Evolutionary conservation across 2,888 invertebrate species (phyloP), one percentile per base, ranked within the genome.

Genomic region (Hypolimnas misippus): DNA sequence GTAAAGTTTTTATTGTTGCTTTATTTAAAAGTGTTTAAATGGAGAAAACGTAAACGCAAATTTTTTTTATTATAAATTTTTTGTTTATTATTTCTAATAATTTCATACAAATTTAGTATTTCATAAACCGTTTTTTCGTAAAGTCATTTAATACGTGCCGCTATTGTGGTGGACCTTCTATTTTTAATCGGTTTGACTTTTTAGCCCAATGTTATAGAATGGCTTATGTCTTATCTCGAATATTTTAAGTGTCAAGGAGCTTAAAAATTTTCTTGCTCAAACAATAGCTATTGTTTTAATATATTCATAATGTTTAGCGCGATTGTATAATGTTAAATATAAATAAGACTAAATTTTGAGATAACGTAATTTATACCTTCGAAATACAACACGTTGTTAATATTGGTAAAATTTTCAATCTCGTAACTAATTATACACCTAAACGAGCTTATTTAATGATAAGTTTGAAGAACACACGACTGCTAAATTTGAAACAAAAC

Each of bases 81-180:
- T n/a, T n/a, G n/a, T n/a, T n/a, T 55, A 31, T 12, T 12, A 3
- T 29, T 21, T 6, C 17, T 21, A 3, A 19, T 10, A 14, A 56
- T 10, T 51, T 51, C 19, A 5, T 46, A 14, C n/a, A 14, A 14
- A 19, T 10, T 35, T 31, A 12, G 14, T 12, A 40, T 58, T 58
- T 58, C 29, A 51, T 52, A 42, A 59, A 53, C 21, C 25, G 21
- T 33, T n/a, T 52, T 52, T 21, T 35, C 21, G 7, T 58, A 14
- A n/a, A 16, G 75, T 76, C 83, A 86, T 86, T 74, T 75, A 79
- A 82, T 87, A 87, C 88, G 87, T 87, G 86, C 84, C 67, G 70
- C 74, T 73, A 79, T 83, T 83, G 77, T 79, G 29, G 29, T 71
- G 75, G 74, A 75, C 77, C 69, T 64, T 71, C 70, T 75, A 75